Conservation (phyloP, 30 jellyfish, hydroid and myxozoan genomes). For the Hydractinia symbiolongicarpus region DNA sequence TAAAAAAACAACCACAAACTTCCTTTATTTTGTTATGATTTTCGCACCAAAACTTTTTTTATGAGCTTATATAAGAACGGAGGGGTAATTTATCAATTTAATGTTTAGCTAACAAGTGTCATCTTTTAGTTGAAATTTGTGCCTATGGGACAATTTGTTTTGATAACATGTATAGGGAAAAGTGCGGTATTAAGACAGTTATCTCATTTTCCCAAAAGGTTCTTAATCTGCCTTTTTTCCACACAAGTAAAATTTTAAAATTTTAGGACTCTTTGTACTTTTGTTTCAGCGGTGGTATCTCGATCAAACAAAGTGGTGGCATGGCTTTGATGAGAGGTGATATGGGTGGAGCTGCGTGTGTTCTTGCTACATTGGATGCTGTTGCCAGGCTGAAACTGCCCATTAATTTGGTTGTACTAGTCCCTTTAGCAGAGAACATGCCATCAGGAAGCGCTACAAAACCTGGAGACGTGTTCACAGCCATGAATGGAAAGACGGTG, state of each 20-base stretch:
- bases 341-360: slow-evolving; percentile 99
- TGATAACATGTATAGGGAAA: not conserved
- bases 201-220: not conserved
- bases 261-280: not conserved
- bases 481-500: slow-evolving; percentile 97
- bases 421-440: slow-evolving; percentile 96
- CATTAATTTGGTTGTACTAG: slow-evolving; percentile 65
- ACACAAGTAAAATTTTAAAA: not conserved
- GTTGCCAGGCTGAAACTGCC: slow-evolving; percentile 69
- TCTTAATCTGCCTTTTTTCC: not conserved
- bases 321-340: slow-evolving; percentile 98
- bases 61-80: no score
- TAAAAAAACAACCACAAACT: no score
- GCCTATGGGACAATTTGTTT: not conserved
- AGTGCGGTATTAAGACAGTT: not conserved
- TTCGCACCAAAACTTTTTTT: no score
- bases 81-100: no score
- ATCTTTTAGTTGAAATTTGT: no score
- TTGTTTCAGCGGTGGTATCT: slow-evolving; percentile 85
- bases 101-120: no score
- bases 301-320: slow-evolving; percentile 83
- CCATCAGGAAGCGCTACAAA: slow-evolving; percentile 96
- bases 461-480: slow-evolving; percentile 98
- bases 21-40: no score
- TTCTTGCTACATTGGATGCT: slow-evolving; percentile 76